phyloP scores from a whole-genome alignment of 2,797 vertebrate species.

The Halcyon chelicuti region DNA sequence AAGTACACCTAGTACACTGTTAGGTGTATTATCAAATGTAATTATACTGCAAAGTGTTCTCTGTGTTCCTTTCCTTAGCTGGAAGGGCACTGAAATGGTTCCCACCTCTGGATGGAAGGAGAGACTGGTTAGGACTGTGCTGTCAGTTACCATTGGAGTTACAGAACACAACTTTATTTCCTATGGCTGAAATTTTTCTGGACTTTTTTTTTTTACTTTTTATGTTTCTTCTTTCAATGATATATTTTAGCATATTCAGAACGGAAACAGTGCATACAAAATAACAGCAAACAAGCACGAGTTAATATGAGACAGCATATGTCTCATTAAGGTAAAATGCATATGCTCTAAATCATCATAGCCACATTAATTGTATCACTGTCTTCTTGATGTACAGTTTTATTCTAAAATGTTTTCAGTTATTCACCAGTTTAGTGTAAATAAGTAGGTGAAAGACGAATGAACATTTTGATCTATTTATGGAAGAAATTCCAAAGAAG shows the following conservation, averaged over 20 bases:
- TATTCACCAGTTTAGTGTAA: not conserved
- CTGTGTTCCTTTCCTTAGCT: not conserved
- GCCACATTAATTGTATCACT: not conserved
- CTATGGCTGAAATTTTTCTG: not conserved
- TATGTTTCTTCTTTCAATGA: not conserved
- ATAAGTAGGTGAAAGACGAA: not conserved
- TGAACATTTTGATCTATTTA: not conserved
- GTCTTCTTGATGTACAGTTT: not conserved
- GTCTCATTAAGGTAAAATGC: not conserved
- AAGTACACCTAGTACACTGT: not conserved
- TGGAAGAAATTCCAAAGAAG: not conserved
- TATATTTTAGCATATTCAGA: not conserved
- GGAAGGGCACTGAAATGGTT: not conserved
- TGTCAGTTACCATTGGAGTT: not conserved
- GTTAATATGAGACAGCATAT: not conserved
- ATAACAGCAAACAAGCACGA: not conserved
- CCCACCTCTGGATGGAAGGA: not conserved
- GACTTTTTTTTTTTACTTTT: not conserved
- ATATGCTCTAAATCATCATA: constrained; percentile 5
- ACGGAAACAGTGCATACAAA: not conserved
- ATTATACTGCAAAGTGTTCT: not conserved
- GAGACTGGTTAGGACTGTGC: not conserved
- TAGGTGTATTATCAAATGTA: not conserved
- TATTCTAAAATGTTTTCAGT: not conserved
- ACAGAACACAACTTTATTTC: not conserved